Conservation (phyloP, 2,888 invertebrate species). For the Tyria jacobaeae region DNA sequence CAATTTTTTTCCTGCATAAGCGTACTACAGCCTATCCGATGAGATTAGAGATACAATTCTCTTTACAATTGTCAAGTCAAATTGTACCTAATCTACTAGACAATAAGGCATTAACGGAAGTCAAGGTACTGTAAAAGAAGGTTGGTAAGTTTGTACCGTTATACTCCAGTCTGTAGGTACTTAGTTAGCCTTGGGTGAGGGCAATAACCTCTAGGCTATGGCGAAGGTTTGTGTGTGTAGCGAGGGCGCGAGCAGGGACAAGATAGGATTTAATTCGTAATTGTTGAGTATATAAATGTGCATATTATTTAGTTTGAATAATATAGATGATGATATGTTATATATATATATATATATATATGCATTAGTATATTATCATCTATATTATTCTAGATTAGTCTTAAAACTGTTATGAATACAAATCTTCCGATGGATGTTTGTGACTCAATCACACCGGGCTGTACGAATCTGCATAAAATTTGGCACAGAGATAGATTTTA, state of each 20-base stretch:
- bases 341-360: too few relatives aligned
- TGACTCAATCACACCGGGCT: too few relatives aligned
- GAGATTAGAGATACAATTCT: not conserved
- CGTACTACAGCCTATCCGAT: conserved; percentile 12
- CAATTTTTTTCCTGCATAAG: conserved; percentile 9
- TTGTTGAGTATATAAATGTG: not conserved
- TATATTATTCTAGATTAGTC: too few relatives aligned
- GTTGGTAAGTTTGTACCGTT: conserved; percentile 47
- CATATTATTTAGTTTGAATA: too few relatives aligned
- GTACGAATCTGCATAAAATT: too few relatives aligned
- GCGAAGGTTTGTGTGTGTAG: conserved; percentile 11
- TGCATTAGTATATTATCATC: too few relatives aligned
- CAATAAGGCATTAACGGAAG: conserved; percentile 2
- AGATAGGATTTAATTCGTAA: not conserved
- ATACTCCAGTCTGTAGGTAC: conserved; percentile 34
- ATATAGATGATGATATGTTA: too few relatives aligned
- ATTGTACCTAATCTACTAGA: conserved; percentile 9
- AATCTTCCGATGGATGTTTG: too few relatives aligned
- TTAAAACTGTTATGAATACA: too few relatives aligned
- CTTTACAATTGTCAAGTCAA: conserved; percentile 11
- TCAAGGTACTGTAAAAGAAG: conserved; percentile 14
- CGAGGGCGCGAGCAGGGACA: conserved; percentile 13
- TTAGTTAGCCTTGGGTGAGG: conserved; percentile 58
- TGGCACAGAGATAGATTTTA: too few relatives aligned
- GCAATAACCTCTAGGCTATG: conserved; percentile 47